phyloP scores from a whole-genome alignment of 2,113 vertebrate genomes.

The Mirza zaza region DNA sequence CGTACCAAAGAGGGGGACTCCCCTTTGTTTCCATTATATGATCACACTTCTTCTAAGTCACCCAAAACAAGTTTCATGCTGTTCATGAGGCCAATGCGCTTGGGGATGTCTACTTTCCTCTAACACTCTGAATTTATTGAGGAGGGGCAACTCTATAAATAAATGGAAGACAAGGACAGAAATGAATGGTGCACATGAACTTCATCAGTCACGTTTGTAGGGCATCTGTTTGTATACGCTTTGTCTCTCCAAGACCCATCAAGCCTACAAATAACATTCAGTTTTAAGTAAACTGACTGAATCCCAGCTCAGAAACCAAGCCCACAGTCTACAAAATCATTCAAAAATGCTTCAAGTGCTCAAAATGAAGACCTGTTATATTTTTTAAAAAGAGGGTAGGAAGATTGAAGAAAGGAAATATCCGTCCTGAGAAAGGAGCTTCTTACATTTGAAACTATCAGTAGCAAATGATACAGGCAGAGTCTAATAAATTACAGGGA shows the following conservation, averaged over 20 bases:
- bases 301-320: conserved; percentile 5
- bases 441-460: not conserved
- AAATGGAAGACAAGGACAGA: conserved; percentile 34
- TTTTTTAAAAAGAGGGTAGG: not conserved
- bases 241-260: not conserved
- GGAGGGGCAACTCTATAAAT: not conserved
- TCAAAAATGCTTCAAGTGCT: not conserved
- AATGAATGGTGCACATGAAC: not conserved
- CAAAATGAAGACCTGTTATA: not conserved
- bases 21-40: not conserved
- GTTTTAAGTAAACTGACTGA: conserved; percentile 50
- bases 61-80: not conserved
- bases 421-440: not conserved
- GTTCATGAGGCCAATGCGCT: not conserved
- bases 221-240: not conserved
- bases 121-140: not conserved
- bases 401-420: not conserved
- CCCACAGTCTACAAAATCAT: not conserved
- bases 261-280: not conserved
- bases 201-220: not conserved
- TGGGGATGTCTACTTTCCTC: conserved; percentile 28
- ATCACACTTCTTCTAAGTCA: not conserved
- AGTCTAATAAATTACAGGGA: not conserved
- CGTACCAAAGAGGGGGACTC: not conserved
- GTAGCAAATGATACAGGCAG: not conserved